Base-by-base conservation (phyloP, 2,113 vertebrate species). In the Pithys albifrons region DNA sequence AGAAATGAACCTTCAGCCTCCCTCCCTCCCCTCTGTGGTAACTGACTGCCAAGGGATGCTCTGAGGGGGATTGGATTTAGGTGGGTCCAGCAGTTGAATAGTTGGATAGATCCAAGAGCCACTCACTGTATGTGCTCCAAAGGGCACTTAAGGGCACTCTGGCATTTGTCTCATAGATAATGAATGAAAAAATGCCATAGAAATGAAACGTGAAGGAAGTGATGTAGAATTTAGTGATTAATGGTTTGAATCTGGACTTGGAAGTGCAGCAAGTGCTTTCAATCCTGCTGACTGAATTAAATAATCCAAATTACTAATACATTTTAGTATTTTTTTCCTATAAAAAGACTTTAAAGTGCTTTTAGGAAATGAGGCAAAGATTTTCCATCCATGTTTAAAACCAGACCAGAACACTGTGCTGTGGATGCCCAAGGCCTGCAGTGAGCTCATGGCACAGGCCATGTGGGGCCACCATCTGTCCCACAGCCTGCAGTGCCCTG, bases 301-400 rank as follows among this genome's bases (percentile, higher is more conserved):
- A 91, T 89, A 73, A 83, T 62, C 41, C 70, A 75, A 78, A 88
- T 89, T 64, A 59, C 49, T 72, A 58, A 79, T 82, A 59, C 7
- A 5, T 87, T 95, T 81, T 62, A 62, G 35, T 20, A 0, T 2
- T 14, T 31, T 41, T 33, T 67, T 33, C 5, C 7, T 18, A 23
- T 33, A 67, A 69, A 43, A 67, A 90, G 91, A 39, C 33, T 64
- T 78, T 59, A 25, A 90, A 67, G 23, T 75, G 82, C 94, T 93
- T 93, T 96, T 90, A 95, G 93, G 71, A 93, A 90, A 90, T 88
- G 82, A 95, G 52, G 71, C 64, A 48, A 93, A 90, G 82, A 46
- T 88, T 90, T 95, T 67, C 78, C 70, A 39, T 75, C 82, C 14
- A 0, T 4, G 27, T 54, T 46, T 43, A 41, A 28, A 57, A 23